phyloP scores from a whole-genome alignment of 2,888 invertebrate species.

The Oeneis ivallda region DNA sequence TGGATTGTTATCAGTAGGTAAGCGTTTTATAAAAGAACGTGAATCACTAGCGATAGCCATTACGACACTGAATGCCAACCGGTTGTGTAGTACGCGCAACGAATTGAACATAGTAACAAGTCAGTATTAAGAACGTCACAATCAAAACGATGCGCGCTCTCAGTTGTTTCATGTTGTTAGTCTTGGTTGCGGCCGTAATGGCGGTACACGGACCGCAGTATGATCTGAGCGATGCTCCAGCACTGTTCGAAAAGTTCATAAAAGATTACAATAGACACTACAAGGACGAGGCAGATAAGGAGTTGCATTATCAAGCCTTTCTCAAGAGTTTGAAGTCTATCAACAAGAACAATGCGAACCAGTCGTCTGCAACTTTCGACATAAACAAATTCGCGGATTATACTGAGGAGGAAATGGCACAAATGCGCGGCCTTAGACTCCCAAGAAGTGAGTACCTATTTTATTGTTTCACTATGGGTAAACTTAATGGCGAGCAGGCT shows the following conservation, averaged over 20 bases:
- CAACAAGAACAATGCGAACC: conserved; percentile 41
- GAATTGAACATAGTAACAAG: not conserved
- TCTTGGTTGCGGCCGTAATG: conserved; percentile 34
- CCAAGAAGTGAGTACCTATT: conserved; percentile 12
- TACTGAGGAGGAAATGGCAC: conserved; percentile 45
- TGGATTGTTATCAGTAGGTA: not conserved
- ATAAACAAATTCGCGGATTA: conserved; percentile 56
- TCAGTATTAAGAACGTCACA: no score
- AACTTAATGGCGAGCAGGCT: not conserved
- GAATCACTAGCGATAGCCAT: not conserved
- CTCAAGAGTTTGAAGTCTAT: conserved; percentile 44
- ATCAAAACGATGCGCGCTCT: conserved; percentile 15
- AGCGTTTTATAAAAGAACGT: conserved; percentile 9
- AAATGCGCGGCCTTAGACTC: conserved; percentile 27
- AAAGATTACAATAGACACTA: conserved; percentile 49
- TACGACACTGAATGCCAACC: conserved; percentile 3
- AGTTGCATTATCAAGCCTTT: conserved; percentile 50
- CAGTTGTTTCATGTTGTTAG: conserved; percentile 16
- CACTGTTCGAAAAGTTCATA: conserved; percentile 50
- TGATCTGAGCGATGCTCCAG: conserved; percentile 45
- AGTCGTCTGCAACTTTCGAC: conserved; percentile 42
- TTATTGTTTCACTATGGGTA: not conserved
- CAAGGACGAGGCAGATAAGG: conserved; percentile 49
- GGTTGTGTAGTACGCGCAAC: not conserved
- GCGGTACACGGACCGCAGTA: conserved; percentile 41